Base-by-base conservation (phyloP, 2,888 invertebrate genomes). In the Zhuqinia jingwanae region DNA sequence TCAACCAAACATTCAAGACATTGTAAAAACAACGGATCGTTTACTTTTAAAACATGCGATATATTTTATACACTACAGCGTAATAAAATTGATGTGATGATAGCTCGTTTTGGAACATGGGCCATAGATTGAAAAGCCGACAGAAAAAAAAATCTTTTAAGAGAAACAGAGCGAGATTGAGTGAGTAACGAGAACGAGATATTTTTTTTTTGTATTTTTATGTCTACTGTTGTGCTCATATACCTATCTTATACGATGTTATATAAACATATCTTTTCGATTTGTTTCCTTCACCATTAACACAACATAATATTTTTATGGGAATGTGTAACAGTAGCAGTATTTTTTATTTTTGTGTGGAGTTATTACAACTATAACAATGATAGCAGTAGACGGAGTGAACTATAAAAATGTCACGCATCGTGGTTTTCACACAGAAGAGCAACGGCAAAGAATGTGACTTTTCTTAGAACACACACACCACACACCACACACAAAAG, bases 371-470 rank as follows among this genome's bases (percentile, higher is more conserved):
- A 56, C 65, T 20, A n/a, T n/a, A n/a, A 80, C 47, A 20, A 65
- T 53, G 27, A 68, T 83, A 30, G 50, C 53, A n/a, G n/a, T n/a
- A n/a, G n/a, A n/a, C n/a, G n/a, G 63, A 50, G 36, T 65, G 63
- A 30, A 65, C 83, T 83, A 83, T 76, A 83, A 83, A 82, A 83
- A 77, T 83, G 83, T 83, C 83, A 83, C 83, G 83, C 83, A 77
- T 83, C 76, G 83, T 83, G 83, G 65, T 68, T 77, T 77, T 77
- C 83, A 17, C 83, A 77, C 76, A 77, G 65, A 13, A 63, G 47
- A 82, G 75, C 60, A 75, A 30, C 60, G 47, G 45, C 63, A 22
- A 82, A 75, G 82, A 82, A 82, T 82, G 82, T 65, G 76, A 65
- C 78, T 85, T 78, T 79, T n/a, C n/a, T 53, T 53, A n/a, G 36